Percentiles rank a stretch among this genome's conserved stretches.
Evolutionary conservation across 2,888 invertebrate species (phyloP).

Genomic region (Laspeyria flexula): DNA sequence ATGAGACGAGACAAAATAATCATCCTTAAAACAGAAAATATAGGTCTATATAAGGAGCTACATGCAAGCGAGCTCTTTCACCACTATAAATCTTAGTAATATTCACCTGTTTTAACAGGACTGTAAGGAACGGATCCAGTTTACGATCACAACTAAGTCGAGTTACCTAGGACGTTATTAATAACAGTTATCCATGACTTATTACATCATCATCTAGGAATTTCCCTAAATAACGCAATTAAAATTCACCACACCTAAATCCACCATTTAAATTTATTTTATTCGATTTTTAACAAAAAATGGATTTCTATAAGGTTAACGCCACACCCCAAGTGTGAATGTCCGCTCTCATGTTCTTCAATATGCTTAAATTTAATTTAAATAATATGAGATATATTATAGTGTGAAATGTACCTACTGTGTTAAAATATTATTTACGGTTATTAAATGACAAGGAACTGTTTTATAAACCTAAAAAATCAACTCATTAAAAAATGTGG

Average conservation of each 20-base stretch:
- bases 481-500: too few relatives aligned
- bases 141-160: conserved; percentile 6
- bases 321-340: conserved; percentile 18
- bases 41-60: too few relatives aligned
- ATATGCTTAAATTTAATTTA: neutral
- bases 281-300: conserved; percentile 9
- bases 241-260: conserved; percentile 29
- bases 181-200: conserved; percentile 6
- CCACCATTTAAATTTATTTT: conserved; percentile 15
- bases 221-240: conserved; percentile 26
- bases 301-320: neutral
- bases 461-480: too few relatives aligned
- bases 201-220: conserved; percentile 7
- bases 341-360: neutral
- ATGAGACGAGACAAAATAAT: too few relatives aligned
- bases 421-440: too few relatives aligned
- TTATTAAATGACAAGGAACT: too few relatives aligned
- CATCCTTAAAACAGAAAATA: too few relatives aligned
- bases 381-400: too few relatives aligned
- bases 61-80: too few relatives aligned
- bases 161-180: conserved; percentile 1
- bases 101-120: neutral
- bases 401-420: too few relatives aligned
- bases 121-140: neutral
- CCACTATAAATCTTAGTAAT: too few relatives aligned